Base-by-base conservation (phyloP, 2,113 vertebrate species). In the Zapornia atra region DNA sequence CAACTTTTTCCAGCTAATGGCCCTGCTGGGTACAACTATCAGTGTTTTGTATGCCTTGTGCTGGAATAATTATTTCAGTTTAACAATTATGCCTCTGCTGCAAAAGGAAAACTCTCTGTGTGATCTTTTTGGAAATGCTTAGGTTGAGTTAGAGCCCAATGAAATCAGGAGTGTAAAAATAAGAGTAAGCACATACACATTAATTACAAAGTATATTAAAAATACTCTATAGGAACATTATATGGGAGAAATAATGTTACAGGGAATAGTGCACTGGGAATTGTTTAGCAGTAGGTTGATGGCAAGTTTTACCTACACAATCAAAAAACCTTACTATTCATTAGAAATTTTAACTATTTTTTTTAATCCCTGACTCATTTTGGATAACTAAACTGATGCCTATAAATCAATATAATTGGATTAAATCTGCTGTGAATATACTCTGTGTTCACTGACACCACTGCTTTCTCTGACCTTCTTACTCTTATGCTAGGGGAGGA, bases 401-500 rank as follows among this genome's bases (percentile, higher is more conserved):
- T 64, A 12, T 79, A 60, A 60, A 64, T 42, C 33, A 80, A 2
- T 78, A 34, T 71, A 18, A 34, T 51, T 9, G 2, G 42, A 46
- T 64, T 64, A 57, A 85, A 61, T 68, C 28, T 79, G 14, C 38
- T 76, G 42, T 86, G 53, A 60, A 51, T 70, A 21, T 14, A 60
- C 3, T n/a, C 34, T 33, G 4, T 60, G 19, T 73, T 86, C 56
- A 28, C 28, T 36, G 26, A 24, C 71, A 8, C 0, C 3, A 3
- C 40, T 82, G 50, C 70, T 61, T 94, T 73, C 53, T 91, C 78
- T 94, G 63, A 72, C 68, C 13, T 54, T 77, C 4, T 22, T 19
- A 12, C 28, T 88, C 85, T 83, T 59, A 50, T 26, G 75, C 76
- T 73, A 99, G 99, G 99, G 99, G 96, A 98, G 96, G 77, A 98